These are phyloP conservation scores for Crambe crambe DNA, from an alignment of 37 sponge, comb jelly and placozoan species.

Conservation along the genomic window DNA sequence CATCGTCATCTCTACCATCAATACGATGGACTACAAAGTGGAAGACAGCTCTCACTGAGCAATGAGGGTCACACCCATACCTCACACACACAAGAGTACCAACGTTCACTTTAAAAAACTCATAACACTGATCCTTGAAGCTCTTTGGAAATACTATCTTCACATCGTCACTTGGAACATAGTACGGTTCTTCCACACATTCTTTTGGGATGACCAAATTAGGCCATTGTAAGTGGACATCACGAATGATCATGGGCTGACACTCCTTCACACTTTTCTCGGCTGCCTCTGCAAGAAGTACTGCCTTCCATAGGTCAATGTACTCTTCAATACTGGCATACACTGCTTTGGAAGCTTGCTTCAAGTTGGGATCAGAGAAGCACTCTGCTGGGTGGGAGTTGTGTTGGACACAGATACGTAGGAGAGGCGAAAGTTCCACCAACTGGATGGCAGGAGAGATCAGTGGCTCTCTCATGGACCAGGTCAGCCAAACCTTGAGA, in stretches of 20 bases:
- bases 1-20: slow-evolving; percentile 2
- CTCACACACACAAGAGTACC: slow-evolving; percentile 74
- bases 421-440: slow-evolving; percentile 39
- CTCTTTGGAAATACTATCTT: slow-evolving; percentile 4
- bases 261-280: slow-evolving; percentile 36
- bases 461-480: slow-evolving; percentile 21
- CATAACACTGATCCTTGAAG: slow-evolving; percentile 12
- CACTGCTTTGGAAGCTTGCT: slow-evolving; percentile 33
- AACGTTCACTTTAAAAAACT: slow-evolving; percentile 39
- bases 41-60: slow-evolving; percentile 39
- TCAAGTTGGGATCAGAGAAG: slow-evolving; percentile 46
- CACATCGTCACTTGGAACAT: slow-evolving; percentile 9
- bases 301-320: slow-evolving; percentile 55
- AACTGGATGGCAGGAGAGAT: slow-evolving; percentile 55
- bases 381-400: slow-evolving; percentile 58
- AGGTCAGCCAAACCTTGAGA: slow-evolving; percentile 55
- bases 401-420: slow-evolving; percentile 68
- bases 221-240: slow-evolving; percentile 69
- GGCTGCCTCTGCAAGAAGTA: slow-evolving; percentile 73
- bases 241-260: slow-evolving; percentile 12
- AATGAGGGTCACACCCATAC: slow-evolving; percentile 20
- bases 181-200: slow-evolving; percentile 28
- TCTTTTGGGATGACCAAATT: slow-evolving; percentile 19
- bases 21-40: slow-evolving; percentile 58
- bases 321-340: slow-evolving; percentile 50